Evolutionary conservation across 2,888 invertebrate species (phyloP), one percentile per base, ranked within the genome.

Genomic region (Aproaerema taeniolella): DNA sequence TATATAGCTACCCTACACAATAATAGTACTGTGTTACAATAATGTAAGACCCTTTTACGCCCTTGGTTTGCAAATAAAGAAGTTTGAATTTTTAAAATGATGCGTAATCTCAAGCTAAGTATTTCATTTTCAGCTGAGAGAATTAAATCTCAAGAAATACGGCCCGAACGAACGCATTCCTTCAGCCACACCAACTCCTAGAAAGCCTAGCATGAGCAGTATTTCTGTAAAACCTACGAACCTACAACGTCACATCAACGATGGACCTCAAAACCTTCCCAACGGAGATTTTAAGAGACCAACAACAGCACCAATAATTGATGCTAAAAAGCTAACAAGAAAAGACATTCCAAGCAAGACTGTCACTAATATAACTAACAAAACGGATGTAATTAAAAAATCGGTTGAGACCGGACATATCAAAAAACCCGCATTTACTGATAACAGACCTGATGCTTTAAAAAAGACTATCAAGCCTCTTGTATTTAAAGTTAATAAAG

Each of bases 111-210:
- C 33, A 17, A 10, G 2, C 7, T 10, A 10, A 28, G 24, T 20
- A 20, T 8, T 28, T 28, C n/a, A 4, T 28, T 71, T 70, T 10
- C 69, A 85, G 83, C 46, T 85, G 7, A 47, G 77, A 12, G 71
- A 82, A 39, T 9, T 83, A 0, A 85, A 85, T 45, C 50, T 78
- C 0, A 75, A 79, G 25, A 83, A 81, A 41, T 83, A 82, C 31
- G 61, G 50, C 34, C 67, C 61, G 14, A 45, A 39, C 15, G 54
- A 55, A 9, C 29, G 47, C 1, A 42, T 33, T 12, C 14, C 15
- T 2, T 24, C 17, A 14, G 31, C 17, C 2, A 1, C 20, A 8
- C 28, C 9, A 61, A 51, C n/a, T n/a, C n/a, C n/a, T n/a, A n/a
- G n/a, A n/a, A n/a, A n/a, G n/a, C n/a, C n/a, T n/a, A n/a, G n/a